Conservation (phyloP, 1,140 invertebrate genomes). For the Drosophila malerkotliana region DNA sequence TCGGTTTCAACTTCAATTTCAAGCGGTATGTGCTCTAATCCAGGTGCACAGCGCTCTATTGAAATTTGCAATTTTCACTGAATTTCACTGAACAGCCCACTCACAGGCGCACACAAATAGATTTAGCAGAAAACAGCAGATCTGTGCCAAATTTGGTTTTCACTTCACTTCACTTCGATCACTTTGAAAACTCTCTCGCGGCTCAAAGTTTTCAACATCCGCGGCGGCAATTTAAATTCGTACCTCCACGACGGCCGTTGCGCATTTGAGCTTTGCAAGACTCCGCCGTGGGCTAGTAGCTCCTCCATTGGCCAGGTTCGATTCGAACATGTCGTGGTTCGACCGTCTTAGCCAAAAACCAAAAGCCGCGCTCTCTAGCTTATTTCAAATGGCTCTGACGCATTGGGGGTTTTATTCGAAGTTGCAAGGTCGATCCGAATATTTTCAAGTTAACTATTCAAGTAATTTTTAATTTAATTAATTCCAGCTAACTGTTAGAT, state of each 20-base stretch:
- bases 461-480: slow-evolving; percentile 1
- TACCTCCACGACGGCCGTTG: slow-evolving; percentile 44
- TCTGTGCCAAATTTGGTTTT: slow-evolving; percentile 65
- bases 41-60: slow-evolving; percentile 60
- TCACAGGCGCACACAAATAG: slow-evolving; percentile 11
- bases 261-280: slow-evolving; percentile 64
- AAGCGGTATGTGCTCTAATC: slow-evolving; percentile 67
- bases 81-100: slow-evolving; percentile 44
- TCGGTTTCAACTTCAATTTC: slow-evolving; percentile 19
- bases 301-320: slow-evolving; percentile 34
- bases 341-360: slow-evolving; percentile 27
- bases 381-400: slow-evolving; percentile 29
- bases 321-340: slow-evolving; percentile 47
- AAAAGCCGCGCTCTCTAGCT: slow-evolving; percentile 13
- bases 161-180: slow-evolving; percentile 57
- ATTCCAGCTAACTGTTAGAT: background rate
- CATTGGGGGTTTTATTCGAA: slow-evolving; percentile 9
- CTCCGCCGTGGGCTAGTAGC: slow-evolving; percentile 30
- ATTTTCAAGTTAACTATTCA: background rate
- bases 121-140: slow-evolving; percentile 14
- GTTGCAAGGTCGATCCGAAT: slow-evolving; percentile 19
- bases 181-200: slow-evolving; percentile 57
- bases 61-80: slow-evolving; percentile 75
- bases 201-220: slow-evolving; percentile 13
- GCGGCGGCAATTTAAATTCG: slow-evolving; percentile 67